Evolutionary conservation across 2,888 invertebrate genomes (phyloP), one percentile per base, ranked within the genome.

Genomic region (Trachelus troglodyta): DNA sequence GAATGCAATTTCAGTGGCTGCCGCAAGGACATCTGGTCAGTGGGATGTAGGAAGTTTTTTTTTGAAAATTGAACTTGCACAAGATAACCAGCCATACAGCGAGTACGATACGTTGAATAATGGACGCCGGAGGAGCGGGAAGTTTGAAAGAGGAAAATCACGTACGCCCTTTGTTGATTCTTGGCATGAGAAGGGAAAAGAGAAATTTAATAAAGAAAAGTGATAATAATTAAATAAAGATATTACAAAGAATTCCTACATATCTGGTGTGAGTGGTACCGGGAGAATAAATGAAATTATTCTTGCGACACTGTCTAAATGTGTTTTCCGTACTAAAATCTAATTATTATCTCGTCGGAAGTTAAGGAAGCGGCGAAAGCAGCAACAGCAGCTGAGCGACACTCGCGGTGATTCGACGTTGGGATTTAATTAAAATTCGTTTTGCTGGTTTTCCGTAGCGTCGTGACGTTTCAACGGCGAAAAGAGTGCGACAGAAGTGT

Each of bases 371-470:
- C 40, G 40, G 40, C 40, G 15, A 40, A 15, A 40, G 56, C 56
- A 56, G 56, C 56, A 56, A 31, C 30, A 33, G 31, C 71, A 71
- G 71, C 33, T 33, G 71, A 71, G 71, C 33, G 71, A 71, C 33
- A 74, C 71, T 75, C 12, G 23, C 71, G 75, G 73, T 77, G 81
- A 81, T 80, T 80, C 79, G 80, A 75, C 74, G 69, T 77, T 75
- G 76, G 75, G 82, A 84, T 85, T 85, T 84, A 85, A 85, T 85
- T 85, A 84, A 84, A 85, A 85, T 83, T 84, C 83, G 80, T 81
- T 85, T 83, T 79, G 78, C 35, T 75, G 81, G 31, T 77, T 82
- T 83, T 84, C 12, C 71, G 31, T 33, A 31, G 4, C 12, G 12
- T 31, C 11, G 71, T 33, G 12, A 33, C 71, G 33, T 12, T 71